A percentile compares a stretch with the other conserved stretches of the same genome.
phyloP scores from a whole-genome alignment of 2,797 vertebrate species.

The Dipus sagitta region DNA sequence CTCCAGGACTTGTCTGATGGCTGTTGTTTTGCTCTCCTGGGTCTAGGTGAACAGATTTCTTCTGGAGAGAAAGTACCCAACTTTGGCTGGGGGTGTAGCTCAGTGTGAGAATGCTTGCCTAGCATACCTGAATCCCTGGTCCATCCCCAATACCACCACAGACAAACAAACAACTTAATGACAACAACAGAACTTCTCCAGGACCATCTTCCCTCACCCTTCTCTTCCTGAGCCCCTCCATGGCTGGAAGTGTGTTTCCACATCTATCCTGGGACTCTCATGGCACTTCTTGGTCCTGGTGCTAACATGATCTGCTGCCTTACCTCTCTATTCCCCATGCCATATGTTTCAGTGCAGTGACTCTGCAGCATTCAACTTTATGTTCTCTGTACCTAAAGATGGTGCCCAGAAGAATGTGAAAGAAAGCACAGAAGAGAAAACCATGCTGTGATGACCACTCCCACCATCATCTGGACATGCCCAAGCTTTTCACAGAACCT shows the following conservation, averaged over 20 bases:
- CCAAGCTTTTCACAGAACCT: background rate
- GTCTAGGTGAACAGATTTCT: background rate
- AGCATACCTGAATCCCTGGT: background rate
- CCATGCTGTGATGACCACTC: background rate
- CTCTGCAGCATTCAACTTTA: background rate
- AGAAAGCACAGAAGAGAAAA: background rate
- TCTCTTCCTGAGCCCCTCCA: background rate
- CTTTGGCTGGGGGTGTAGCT: background rate
- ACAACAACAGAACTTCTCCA: background rate
- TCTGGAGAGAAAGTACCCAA: background rate
- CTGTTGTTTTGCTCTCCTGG: background rate
- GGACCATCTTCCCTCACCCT: background rate
- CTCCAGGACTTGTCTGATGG: background rate
- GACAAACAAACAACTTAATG: background rate
- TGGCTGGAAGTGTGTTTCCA: background rate
- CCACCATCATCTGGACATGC: rapidly evolving
- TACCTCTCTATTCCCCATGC: background rate
- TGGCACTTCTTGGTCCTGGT: background rate
- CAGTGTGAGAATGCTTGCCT: background rate
- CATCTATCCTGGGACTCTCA: background rate
- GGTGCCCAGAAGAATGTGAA: background rate
- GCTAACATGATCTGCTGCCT: no score
- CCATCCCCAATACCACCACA: background rate
- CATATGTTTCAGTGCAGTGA: background rate
- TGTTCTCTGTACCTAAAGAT: background rate